Base-by-base conservation (phyloP, 2,113 vertebrate species). In the Etheostoma spectabile region DNA sequence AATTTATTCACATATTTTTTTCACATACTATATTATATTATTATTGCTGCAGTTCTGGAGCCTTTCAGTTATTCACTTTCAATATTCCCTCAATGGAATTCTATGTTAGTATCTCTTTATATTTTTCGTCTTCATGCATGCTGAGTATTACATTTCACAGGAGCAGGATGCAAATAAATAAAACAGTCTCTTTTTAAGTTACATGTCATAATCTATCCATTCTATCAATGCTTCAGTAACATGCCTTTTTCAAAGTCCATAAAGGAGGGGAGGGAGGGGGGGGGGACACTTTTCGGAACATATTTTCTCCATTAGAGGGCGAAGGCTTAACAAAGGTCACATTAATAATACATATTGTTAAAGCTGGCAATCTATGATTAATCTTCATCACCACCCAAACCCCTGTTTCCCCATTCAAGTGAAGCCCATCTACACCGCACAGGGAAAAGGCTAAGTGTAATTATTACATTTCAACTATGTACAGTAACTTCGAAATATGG, bases 41-140 rank as follows among this genome's bases (percentile, higher is more conserved):
- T 95, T 96, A 96, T 96, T 95, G 95, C 95, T 95, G 93, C 93
- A 94, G 86, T 90, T 93, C 79, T 87, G 87, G 94, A 93, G 89
- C 91, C 91, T 91, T 82, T 90, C 93, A 73, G 64, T 66, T 90
- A 74, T 88, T 92, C 82, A 74, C 89, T 90, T 86, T 88, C 86
- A 77, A 77, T 89, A 80, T 86, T 93, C 90, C 92, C 92, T 71
- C 88, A 87, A 46, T 12, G 83, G 90, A 86, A 89, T 91, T 91
- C 92, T 93, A 93, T 86, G 85, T 83, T 89, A 79, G 81, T 87
- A 86, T 92, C 82, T 88, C 88, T 89, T 88, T 83, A 86, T 92
- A 91, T 82, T 89, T 91, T 90, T 94, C 88, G 87, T 93, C 88
- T 85, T 92, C 91, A 94, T 87, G 93, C 95, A 96, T 96, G 95